Base-by-base conservation (phyloP, 1,140 invertebrate species). In the Formica selysi region DNA sequence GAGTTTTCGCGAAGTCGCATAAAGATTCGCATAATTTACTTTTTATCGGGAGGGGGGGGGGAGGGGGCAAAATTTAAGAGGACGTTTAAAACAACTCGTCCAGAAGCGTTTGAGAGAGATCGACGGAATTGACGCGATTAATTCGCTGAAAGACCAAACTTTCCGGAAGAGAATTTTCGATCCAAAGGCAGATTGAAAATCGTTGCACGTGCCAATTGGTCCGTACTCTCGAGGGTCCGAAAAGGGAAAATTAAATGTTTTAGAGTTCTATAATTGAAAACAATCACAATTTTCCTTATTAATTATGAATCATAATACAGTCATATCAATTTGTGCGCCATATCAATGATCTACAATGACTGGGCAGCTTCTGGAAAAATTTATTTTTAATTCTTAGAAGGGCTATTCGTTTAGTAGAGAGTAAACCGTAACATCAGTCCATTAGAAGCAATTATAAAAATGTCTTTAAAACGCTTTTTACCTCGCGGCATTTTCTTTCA, bases 361-460 rank as follows among this genome's bases (percentile, higher is more conserved):
- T 1, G 76, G 41, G 0, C 11, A 36, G 10, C 32, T 67, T 70
- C 22, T 10, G 26, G 51, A 22, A 38, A 74, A n/a, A 26, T 22
- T 74, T 29, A 57, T 57, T 48, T 73, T 59, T 13, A 62, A 61
- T 32, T 36, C 7, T 16, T 29, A 29, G 11, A 61, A 44, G 57
- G 29, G 22, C 16, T 44, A 13, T 19, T 73, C 26, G 54, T 73
- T 36, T 61, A 26, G 22, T 61, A 13, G 79, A 62, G 57, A 70
- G 26, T 73, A 48, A 22, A 57, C 48, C 3, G 38, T 74, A 83
- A 83, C 73, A 38, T 61, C 68, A 62, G 54, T 61, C 68, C 68
- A 81, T 81, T 73, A 73, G 36, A 32, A 74, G 79, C 79, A 73
- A 73, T 83, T 83, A 61, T 29, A 32, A 19, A 48, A 73, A 73